phyloP scores from a whole-genome alignment of 2,797 vertebrate genomes.

The Tympanoctomys barrerae region DNA sequence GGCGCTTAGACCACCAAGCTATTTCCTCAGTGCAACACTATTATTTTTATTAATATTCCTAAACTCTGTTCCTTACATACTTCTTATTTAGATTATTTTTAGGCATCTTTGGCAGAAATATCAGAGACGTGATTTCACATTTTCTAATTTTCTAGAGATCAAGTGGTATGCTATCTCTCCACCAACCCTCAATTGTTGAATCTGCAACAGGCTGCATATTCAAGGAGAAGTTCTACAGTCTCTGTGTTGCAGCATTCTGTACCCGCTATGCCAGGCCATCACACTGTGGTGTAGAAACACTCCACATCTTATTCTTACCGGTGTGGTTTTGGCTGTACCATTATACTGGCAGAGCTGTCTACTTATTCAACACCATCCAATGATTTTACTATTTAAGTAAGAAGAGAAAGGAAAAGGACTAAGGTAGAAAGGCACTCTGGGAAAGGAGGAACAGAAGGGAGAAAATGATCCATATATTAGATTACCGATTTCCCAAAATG shows the following conservation, averaged over 20 bases:
- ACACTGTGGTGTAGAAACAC: neutral
- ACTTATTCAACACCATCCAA: neutral
- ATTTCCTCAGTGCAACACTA: neutral
- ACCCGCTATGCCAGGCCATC: neutral
- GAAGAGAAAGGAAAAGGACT: neutral
- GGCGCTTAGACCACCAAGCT: too few species aligned
- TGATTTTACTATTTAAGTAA: neutral
- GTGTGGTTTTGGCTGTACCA: neutral
- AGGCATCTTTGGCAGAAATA: neutral
- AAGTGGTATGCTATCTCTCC: neutral
- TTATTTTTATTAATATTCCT: neutral
- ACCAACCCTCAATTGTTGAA: neutral
- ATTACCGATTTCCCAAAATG: neutral
- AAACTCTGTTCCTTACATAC: neutral
- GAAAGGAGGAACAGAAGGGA: neutral
- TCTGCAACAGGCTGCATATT: too few species aligned
- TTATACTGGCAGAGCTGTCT: neutral
- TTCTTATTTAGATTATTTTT: neutral
- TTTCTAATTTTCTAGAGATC: neutral
- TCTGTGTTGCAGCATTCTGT: neutral
- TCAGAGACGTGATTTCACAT: neutral
- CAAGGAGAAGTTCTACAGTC: neutral
- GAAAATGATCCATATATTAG: neutral
- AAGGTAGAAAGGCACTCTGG: neutral
- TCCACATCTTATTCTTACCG: neutral